phyloP scores from a whole-genome alignment of 2,113 vertebrate genomes.

The Cranoglanis bouderius region DNA sequence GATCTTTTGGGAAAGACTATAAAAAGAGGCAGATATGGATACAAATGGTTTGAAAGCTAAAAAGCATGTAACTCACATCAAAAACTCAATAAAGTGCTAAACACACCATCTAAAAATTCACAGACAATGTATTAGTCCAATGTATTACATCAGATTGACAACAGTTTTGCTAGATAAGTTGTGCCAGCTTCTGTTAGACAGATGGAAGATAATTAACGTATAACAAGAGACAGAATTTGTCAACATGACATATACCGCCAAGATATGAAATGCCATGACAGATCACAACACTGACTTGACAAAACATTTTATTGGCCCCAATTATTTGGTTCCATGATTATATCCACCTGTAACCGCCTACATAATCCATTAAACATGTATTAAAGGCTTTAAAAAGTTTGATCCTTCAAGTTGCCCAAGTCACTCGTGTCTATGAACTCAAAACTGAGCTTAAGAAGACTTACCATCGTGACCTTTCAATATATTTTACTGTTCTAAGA shows the following conservation, averaged over 20 bases:
- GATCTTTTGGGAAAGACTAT: conserved; percentile 50
- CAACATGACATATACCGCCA: conserved; percentile 39
- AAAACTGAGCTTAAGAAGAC: conserved; percentile 16
- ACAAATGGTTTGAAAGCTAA: conserved; percentile 47
- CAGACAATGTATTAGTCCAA: conserved; percentile 49
- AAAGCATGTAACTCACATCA: conserved; percentile 39
- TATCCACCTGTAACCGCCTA: conserved; percentile 30
- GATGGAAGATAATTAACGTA: conserved; percentile 16
- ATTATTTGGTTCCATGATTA: conserved; percentile 37
- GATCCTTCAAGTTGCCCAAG: background rate
- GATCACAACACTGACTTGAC: conserved; percentile 47
- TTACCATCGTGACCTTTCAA: conserved; percentile 5
- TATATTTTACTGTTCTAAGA: conserved; percentile 48
- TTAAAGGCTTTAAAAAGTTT: conserved; percentile 36
- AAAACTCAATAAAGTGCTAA: conserved; percentile 81
- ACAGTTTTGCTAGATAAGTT: conserved; percentile 45
- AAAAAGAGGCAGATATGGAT: conserved; percentile 52
- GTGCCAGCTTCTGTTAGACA: conserved; percentile 21
- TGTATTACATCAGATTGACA: conserved; percentile 21
- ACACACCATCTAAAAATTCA: conserved; percentile 76
- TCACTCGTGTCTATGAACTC: conserved; percentile 8
- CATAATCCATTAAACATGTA: conserved; percentile 14
- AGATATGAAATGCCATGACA: conserved; percentile 42
- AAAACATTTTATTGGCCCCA: conserved; percentile 25
- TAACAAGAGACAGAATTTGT: conserved; percentile 23